Percentiles rank a stretch among this genome's conserved stretches.
These are phyloP conservation scores for Vulpes lagopus DNA, from an alignment of 2,113 vertebrate species.

Conservation along the genomic window DNA sequence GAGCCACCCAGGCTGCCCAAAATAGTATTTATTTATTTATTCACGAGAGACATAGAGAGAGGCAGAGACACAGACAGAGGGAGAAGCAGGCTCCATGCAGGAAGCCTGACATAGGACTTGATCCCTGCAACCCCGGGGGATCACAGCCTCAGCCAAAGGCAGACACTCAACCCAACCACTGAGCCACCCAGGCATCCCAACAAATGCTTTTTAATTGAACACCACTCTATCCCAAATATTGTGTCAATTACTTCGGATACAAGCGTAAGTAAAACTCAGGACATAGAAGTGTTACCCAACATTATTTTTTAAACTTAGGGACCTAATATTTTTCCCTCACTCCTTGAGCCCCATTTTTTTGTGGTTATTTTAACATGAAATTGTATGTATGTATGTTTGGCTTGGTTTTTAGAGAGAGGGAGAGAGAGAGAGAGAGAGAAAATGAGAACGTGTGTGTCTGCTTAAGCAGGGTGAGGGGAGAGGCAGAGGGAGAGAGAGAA, in stretches of 20 bases:
- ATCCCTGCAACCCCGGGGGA: no score
- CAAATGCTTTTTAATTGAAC: background rate
- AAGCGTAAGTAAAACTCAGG: slow-evolving; percentile 20
- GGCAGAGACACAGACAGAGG: no score
- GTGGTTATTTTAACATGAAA: background rate
- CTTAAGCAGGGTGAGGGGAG: background rate
- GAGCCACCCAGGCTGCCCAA: no score
- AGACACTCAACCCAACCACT: no score
- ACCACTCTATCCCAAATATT: background rate
- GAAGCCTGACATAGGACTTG: no score
- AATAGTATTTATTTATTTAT: no score
- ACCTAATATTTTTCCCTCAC: background rate
- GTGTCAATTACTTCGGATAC: background rate
- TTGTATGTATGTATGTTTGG: background rate
- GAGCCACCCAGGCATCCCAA: background rate
- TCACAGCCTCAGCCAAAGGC: no score
- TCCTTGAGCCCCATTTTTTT: background rate
- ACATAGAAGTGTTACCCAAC: background rate
- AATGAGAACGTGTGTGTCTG: background rate
- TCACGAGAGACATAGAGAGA: no score
- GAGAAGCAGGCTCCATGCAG: no score
- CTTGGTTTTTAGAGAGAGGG: background rate
- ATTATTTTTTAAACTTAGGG: background rate
- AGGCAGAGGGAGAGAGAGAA: background rate
- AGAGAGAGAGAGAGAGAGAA: no score